Percentiles rank a stretch among this genome's conserved stretches.
Conservation (phyloP, 2,888 invertebrate species). For the Hypsopygia costalis region DNA sequence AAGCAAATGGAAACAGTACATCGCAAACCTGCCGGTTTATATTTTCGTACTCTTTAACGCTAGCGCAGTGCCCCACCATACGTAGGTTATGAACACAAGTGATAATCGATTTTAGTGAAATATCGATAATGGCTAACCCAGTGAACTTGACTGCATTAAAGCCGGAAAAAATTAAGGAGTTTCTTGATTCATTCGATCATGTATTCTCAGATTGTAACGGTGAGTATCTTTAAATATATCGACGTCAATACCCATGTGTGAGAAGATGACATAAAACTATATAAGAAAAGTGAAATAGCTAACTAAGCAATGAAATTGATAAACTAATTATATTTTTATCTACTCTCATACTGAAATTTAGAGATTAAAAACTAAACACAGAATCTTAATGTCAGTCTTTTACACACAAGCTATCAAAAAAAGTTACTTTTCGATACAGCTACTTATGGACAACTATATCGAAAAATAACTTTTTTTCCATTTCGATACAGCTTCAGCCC, state of each 20-base stretch:
- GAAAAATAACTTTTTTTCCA: too few relatives aligned
- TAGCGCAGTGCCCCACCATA: constrained; percentile 48
- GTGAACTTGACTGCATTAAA: constrained; percentile 62
- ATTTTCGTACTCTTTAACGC: constrained; percentile 40
- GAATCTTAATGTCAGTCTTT: too few relatives aligned
- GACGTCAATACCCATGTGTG: constrained; percentile 3
- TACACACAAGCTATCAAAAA: too few relatives aligned
- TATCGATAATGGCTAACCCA: constrained; percentile 34
- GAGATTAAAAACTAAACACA: too few relatives aligned
- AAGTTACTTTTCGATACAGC: too few relatives aligned
- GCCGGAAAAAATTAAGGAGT: constrained; percentile 62
- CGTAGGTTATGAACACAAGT: constrained; percentile 54
- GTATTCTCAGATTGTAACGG: constrained; percentile 90
- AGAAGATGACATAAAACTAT: too few relatives aligned
- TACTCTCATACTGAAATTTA: too few relatives aligned
- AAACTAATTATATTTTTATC: too few relatives aligned
- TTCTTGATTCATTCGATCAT: constrained; percentile 84
- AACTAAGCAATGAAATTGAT: too few relatives aligned
- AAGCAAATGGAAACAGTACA: constrained; percentile 30
- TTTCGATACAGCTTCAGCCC: too few relatives aligned
- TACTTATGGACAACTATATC: too few relatives aligned
- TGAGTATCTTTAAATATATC: constrained; percentile 53
- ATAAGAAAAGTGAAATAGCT: too few relatives aligned
- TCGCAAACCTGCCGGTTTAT: constrained; percentile 26
- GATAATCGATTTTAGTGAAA: constrained; percentile 18